Conservation (phyloP, 2,888 invertebrate species). For the Phragmatobia fuliginosa region DNA sequence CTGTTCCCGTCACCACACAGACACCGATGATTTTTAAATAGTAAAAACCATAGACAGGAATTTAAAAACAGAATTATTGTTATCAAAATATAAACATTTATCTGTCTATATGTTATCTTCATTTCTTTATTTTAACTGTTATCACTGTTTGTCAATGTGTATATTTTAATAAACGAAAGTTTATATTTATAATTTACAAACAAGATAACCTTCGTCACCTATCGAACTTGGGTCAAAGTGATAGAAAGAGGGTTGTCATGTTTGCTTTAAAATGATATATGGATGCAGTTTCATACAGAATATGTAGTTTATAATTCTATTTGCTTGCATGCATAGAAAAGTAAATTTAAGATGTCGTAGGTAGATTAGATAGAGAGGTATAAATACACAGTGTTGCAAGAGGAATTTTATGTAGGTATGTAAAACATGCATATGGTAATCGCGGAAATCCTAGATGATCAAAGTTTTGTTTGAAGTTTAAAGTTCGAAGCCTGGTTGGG, state of each 20-base stretch:
- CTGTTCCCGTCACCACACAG: no score
- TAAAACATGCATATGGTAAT: no score
- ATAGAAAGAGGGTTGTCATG: slow-evolving; percentile 45
- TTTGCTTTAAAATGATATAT: slow-evolving; percentile 53
- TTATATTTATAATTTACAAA: slow-evolving; percentile 22
- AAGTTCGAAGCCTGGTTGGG: no score
- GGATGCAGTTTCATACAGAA: slow-evolving; percentile 44
- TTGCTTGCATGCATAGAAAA: slow-evolving; percentile 13
- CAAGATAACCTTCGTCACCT: slow-evolving; percentile 33
- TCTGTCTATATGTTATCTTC: not conserved
- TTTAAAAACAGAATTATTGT: not conserved
- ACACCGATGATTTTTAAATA: not conserved
- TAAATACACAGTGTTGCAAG: no score
- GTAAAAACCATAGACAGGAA: not conserved
- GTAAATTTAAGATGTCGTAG: not conserved
- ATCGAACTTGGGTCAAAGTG: slow-evolving; percentile 19
- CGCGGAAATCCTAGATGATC: no score
- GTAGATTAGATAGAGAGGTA: no score
- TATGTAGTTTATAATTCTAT: slow-evolving; percentile 32
- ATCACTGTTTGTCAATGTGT: slow-evolving; percentile 1
- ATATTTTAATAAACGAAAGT: not conserved
- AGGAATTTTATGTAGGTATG: no score
- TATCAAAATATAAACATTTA: slow-evolving; percentile 2
- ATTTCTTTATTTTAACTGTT: slow-evolving; percentile 4
- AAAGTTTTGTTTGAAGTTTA: no score